Base-by-base conservation (phyloP, 2,113 vertebrate genomes). In the Heloderma charlesbogerti region DNA sequence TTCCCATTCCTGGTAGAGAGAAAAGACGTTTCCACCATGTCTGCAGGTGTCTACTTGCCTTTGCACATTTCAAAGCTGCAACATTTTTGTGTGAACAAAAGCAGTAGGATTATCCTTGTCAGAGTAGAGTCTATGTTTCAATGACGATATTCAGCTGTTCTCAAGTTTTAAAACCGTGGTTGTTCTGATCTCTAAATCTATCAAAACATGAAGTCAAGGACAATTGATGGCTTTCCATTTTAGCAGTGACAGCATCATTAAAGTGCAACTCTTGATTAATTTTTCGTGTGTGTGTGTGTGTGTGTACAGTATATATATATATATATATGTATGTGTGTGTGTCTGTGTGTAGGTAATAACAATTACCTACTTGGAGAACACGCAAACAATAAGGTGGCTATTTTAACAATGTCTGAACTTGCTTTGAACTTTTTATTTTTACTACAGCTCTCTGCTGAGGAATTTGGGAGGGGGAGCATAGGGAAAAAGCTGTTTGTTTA, bases 371-470 rank as follows among this genome's bases (percentile, higher is more conserved):
- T 66, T 72, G 75, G 84, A 93, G 66, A 95, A 92, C 82, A 72
- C 92, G 93, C 84, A 78, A 88, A 93, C 89, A 89, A 86, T 95
- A 91, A 95, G 96, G 94, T 91, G 83, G 75, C 88, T 92, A 66
- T 84, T 96, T 97, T 91, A 91, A 96, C 90, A 95, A 93, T 90
- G 93, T 95, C 93, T 97, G 97, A 97, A 97, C 96, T 97, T 96
- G 92, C 95, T 96, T 95, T 97, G 97, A 97, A 97, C 96, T 95
- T 97, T 84, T 96, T 96, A 95, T 96, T 97, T 97, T 97, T 93
- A 95, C 93, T 96, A 95, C 96, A 95, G 83, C 88, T 93, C 93
- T 94, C 92, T 94, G 94, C 95, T 97, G 93, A 97, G 95, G 95
- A 97, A 96, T 97, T 95, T 95, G 95, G 96, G 93, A 96, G 96